Conservation (phyloP, 2,888 invertebrate species). For the Callyntrura sp. region DNA sequence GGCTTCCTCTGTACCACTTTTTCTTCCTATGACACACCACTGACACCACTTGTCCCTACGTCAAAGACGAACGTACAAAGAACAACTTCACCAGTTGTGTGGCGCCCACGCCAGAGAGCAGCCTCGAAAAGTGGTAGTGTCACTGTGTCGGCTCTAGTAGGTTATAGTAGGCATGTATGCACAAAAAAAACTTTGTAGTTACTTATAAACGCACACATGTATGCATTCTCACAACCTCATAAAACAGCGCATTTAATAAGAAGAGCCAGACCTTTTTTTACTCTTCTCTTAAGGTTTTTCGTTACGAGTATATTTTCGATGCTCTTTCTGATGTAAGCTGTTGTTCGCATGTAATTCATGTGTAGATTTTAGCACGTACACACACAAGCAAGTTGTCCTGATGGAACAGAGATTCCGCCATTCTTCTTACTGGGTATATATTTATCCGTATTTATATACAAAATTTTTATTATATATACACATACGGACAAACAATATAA, state of each 20-base stretch:
- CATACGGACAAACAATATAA: not conserved
- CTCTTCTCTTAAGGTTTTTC: too few relatives aligned
- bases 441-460: constrained; percentile 6
- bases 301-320: too few relatives aligned
- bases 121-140: not conserved
- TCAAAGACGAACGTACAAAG: too few relatives aligned
- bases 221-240: not conserved
- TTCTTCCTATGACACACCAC: not conserved
- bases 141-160: too few relatives aligned
- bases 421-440: not conserved
- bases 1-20: not conserved
- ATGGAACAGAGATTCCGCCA: not conserved
- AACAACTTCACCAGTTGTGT: not conserved
- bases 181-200: not conserved
- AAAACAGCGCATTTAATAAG: too few relatives aligned
- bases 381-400: not conserved
- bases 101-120: constrained; percentile 35
- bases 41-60: too few relatives aligned
- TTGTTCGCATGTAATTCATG: not conserved
- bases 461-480: not conserved
- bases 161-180: too few relatives aligned
- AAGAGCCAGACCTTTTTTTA: not conserved
- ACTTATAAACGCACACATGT: not conserved
- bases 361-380: not conserved
- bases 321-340: too few relatives aligned